Base-by-base conservation (phyloP, 2,113 vertebrate genomes). In the cattle (Bos taurus) region DNA sequence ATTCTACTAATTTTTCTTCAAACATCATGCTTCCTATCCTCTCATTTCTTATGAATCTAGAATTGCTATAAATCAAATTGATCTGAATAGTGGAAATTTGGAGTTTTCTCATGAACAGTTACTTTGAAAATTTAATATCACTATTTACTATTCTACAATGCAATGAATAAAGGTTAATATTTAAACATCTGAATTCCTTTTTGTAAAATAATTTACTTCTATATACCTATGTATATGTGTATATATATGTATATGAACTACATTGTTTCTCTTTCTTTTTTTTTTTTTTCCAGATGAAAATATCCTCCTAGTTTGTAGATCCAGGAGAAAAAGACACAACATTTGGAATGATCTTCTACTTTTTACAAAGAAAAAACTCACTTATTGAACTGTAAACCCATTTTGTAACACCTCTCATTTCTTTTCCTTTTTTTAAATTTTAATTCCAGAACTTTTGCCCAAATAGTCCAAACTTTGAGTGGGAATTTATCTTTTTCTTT, bases 401-500 rank as follows among this genome's bases (percentile, higher is more conserved):
- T 91, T 82, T 52, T 62, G 33, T 84, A 92, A 59, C 33, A 89
- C 52, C 11, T 90, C 26, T 81, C 28, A 12, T 83, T 90, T 89
- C n/a, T 86, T 94, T 86, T 33, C 13, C 16, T 23, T 60, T 93
- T 92, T 46, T 64, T 2, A 86, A 88, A 92, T 19, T 43, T 64
- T 48, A 92, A 78, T 91, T 96, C 46, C 94, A 54, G 46, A 89
- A 60, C 6, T 94, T 96, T 94, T 88, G 7, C 25, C 80, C 54
- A 97, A 88, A 96, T 50, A 82, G 43, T 81, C 11, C 56, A 82
- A 96, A 54, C 40, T 90, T 7, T 95, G 52, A 81, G 88, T 77
- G 94, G 93, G 97, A 95, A 97, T 97, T 97, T 98, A 46, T 80
- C 40, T 97, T 98, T 97, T 89, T 97, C 95, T 95, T 98, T 95